phyloP scores from a whole-genome alignment of 2,888 invertebrate species.

The Macrophya annulata region DNA sequence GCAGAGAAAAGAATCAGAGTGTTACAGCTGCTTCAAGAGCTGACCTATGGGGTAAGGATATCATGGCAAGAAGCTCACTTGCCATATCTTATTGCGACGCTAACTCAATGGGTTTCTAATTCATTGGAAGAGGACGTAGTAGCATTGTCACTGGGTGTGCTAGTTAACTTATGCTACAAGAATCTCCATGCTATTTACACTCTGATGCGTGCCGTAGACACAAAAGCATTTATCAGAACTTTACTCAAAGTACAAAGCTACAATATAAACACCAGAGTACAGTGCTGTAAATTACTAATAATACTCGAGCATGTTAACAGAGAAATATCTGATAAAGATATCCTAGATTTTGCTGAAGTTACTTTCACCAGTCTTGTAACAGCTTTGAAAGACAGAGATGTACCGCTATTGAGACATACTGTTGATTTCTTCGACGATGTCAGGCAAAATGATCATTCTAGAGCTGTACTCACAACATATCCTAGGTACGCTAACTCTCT shows the following conservation, averaged over 20 bases:
- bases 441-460: constrained; percentile 75
- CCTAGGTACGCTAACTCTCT: constrained; percentile 66
- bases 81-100: constrained; percentile 84
- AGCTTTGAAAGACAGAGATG: constrained; percentile 79
- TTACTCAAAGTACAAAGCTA: constrained; percentile 82
- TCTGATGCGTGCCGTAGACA: constrained; percentile 87
- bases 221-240: constrained; percentile 85
- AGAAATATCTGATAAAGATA: constrained; percentile 80
- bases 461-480: constrained; percentile 73
- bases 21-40: constrained; percentile 86
- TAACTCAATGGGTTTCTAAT: constrained; percentile 85
- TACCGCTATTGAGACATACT: constrained; percentile 80
- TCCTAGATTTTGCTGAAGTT: constrained; percentile 79
- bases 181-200: constrained; percentile 89
- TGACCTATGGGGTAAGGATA: constrained; percentile 90
- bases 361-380: constrained; percentile 80
- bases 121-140: constrained; percentile 81
- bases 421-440: constrained; percentile 82
- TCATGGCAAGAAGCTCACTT: constrained; percentile 91
- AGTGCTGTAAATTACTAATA: constrained; percentile 82
- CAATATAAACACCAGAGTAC: constrained; percentile 79
- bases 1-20: constrained; percentile 85
- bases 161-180: constrained; percentile 90
- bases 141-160: constrained; percentile 84
- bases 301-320: constrained; percentile 81